Base-by-base conservation (phyloP, 23 tunicate species). In the Halocynthia roretzi region DNA sequence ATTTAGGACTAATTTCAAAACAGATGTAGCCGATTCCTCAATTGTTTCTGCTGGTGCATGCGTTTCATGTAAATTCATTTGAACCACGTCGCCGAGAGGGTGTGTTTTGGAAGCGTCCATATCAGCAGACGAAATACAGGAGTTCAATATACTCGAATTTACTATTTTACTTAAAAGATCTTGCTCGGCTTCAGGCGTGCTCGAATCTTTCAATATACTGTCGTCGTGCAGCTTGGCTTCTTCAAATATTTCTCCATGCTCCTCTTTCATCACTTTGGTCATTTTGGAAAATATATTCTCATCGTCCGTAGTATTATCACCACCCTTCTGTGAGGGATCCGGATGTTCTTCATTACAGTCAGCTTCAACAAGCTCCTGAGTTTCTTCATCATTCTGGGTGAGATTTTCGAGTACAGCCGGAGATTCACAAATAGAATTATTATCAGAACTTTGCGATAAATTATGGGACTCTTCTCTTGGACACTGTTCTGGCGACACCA, bases 201-300 rank as follows among this genome's bases (percentile, higher is more conserved):
- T 31, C 44, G 44, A 31, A 31, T 31, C 44, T 31, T 31, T 1
- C 4, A 31, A 1, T 31, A 31, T 31, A 4, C 44, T 31, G 44
- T 0, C 44, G 44, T 31, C 44, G 1, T 31, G 44, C 44, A 31
- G 44, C 44, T 31, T 4, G 1, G 1, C 44, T 31, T 31, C 44
- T 31, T 31, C 44, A 31, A 31, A 31, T 31, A 20, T 65, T 15
- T 65, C 44, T 48, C 50, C 54, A 22, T 22, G 48, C 54, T 48
- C 55, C n/a, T 19, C 75, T 9, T 31, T 21, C 22, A 70, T 70
- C n/a, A 44, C 75, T 22, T 48, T 19, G 48, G 75, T 5, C 12
- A 70, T 48, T 23, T 70, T 70, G 54, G 54, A n/a, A 70, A 70
- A 70, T 9, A 70, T 70, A 23, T 70, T 70, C 17, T n/a, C 64